Evolutionary conservation across 2,113 vertebrate species (phyloP).

Genomic region (Merops nubicus): DNA sequence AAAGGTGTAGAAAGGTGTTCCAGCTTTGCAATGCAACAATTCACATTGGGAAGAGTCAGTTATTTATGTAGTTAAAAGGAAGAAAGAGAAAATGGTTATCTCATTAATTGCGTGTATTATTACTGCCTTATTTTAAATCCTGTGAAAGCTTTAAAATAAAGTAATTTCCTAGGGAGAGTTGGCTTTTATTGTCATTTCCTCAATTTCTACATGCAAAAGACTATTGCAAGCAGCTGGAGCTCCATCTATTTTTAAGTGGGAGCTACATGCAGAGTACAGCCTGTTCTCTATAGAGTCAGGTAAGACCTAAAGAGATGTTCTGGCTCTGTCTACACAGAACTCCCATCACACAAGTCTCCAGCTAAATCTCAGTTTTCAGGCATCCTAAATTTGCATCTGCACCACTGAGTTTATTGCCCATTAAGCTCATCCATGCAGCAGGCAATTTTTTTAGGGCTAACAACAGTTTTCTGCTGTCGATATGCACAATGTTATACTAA

Average conservation of each 20-base stretch:
- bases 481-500: not conserved
- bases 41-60: not conserved
- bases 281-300: not conserved
- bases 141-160: not conserved
- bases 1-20: not conserved
- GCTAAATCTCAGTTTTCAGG: not conserved
- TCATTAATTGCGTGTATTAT: not conserved
- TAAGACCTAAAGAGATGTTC: not conserved
- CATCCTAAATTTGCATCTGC: not conserved
- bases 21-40: not conserved
- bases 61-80: not conserved
- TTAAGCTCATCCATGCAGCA: not conserved
- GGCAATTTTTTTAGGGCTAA: not conserved
- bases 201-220: not conserved
- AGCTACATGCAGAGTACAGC: not conserved
- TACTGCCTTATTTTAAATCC: not conserved
- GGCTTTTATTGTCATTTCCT: not conserved
- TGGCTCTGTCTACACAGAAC: not conserved
- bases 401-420: not conserved
- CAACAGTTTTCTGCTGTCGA: not conserved
- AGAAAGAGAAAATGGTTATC: not conserved
- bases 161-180: not conserved
- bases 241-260: not conserved
- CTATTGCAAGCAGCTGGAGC: not conserved
- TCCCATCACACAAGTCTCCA: not conserved